Base-by-base conservation (phyloP, 1,140 invertebrate genomes). In the Contarinia nasturtii region DNA sequence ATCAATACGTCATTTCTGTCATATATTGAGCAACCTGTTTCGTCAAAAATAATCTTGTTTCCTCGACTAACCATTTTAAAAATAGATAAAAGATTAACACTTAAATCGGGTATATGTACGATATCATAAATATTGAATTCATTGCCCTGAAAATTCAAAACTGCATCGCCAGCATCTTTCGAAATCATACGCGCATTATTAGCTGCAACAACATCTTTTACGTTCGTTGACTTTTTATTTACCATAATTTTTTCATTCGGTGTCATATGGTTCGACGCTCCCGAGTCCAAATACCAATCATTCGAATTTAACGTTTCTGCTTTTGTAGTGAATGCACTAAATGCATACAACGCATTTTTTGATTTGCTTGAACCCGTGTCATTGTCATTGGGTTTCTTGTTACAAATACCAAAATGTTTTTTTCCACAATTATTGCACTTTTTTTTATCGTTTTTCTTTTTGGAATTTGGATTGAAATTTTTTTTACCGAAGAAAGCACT, bases 181-280 rank as follows among this genome's bases (percentile, higher is more conserved):
- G 56, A 57, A 27, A 49, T 33, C 10, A 58, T 34, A 45, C 51
- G 60, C 47, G 48, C 44, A 36, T 53, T 48, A 44, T 61, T 54
- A n/a, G 59, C 60, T 15, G 57, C 50, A 8, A 54, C 45, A 50
- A 61, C 57, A 40, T 60, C 58, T 42, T 52, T 57, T 15, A 46
- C 51, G 19, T 34, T 42, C 15, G 38, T 22, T 45, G 52, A 27
- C 34, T 44, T 33, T 14, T 33, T 45, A 18, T 40, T 51, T 49
- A 7, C 34, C 12, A 53, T 22, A 47, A 46, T 54, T 44, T 50
- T 20, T 51, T 45, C 20, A 33, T 56, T 52, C 2, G 48, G 36
- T 14, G 49, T 57, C 33, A 34, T 8, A 14, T 34, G 33, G 14
- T 14, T 34, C 7, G 33, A 8, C 7, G 7, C 7, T 8, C 33